These are phyloP conservation scores for Sardina pilchardus DNA, from an alignment of 2,113 vertebrate species.

Conservation along the genomic window DNA sequence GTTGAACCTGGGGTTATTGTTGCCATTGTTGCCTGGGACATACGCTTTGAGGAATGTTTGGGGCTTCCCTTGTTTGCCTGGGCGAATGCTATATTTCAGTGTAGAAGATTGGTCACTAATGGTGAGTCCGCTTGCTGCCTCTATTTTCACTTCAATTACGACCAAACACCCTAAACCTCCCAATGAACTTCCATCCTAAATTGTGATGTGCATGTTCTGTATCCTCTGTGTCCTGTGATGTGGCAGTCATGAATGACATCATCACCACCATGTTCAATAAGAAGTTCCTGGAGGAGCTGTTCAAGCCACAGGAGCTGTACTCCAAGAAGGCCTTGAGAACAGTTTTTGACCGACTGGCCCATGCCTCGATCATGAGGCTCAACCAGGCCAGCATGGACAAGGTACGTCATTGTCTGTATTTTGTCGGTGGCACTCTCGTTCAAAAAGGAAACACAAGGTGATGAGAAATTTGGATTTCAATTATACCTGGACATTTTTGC, in stretches of 20 bases:
- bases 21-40: background rate
- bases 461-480: background rate
- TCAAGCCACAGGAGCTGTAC: constrained; percentile 96
- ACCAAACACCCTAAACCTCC: background rate
- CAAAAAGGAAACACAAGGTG: background rate
- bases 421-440: background rate
- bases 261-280: constrained; percentile 97
- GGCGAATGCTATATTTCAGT: background rate
- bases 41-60: background rate
- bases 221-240: constrained; percentile 40
- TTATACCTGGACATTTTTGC: no score
- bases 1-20: background rate
- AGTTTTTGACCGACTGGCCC: constrained; percentile 91
- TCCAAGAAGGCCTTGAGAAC: constrained; percentile 95
- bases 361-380: constrained; percentile 97
- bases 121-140: background rate
- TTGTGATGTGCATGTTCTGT: constrained; percentile 15
- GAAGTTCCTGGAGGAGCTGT: constrained; percentile 94
- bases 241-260: constrained; percentile 96
- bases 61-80: background rate
- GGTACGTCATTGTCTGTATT: constrained; percentile 55
- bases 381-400: constrained; percentile 99
- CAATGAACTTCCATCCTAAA: background rate
- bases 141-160: background rate
- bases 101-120: background rate